Conservation (phyloP, 2,113 vertebrate genomes). For the Notechis scutatus region DNA sequence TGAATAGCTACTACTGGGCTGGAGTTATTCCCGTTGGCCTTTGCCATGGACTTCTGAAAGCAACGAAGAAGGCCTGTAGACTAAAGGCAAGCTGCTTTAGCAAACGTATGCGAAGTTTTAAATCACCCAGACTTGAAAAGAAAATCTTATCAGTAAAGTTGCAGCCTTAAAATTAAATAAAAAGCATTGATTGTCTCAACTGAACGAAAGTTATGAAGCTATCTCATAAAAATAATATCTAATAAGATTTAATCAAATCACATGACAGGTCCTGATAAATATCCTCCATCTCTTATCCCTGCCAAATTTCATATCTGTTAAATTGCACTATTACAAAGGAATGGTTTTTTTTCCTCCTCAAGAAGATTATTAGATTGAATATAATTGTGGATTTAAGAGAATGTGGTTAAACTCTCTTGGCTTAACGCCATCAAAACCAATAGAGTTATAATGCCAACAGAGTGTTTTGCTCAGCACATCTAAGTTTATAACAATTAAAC, state of each 20-base stretch:
- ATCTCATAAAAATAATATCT: neutral
- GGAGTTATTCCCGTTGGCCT: neutral
- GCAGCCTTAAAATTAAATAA: neutral
- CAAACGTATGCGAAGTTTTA: neutral
- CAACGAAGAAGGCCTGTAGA: neutral
- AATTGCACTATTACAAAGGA: constrained; percentile 21
- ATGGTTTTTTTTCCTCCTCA: constrained; percentile 9
- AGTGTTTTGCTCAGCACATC: constrained; percentile 3
- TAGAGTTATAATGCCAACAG: neutral
- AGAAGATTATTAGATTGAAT: neutral
- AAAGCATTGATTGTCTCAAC: neutral
- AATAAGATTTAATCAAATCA: constrained; percentile 6
- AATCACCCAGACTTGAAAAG: neutral
- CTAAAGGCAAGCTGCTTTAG: neutral
- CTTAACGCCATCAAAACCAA: neutral
- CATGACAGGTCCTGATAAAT: neutral
- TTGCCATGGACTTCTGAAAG: neutral
- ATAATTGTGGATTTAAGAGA: constrained; percentile 2
- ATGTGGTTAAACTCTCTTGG: constrained; percentile 18
- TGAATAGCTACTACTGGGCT: neutral
- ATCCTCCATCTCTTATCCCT: neutral
- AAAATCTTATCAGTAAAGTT: neutral
- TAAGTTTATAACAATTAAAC: constrained; percentile 27
- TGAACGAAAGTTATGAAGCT: neutral
- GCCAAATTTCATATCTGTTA: neutral